Conservation (phyloP, 2,113 vertebrate genomes). For the Platichthys stellatus region DNA sequence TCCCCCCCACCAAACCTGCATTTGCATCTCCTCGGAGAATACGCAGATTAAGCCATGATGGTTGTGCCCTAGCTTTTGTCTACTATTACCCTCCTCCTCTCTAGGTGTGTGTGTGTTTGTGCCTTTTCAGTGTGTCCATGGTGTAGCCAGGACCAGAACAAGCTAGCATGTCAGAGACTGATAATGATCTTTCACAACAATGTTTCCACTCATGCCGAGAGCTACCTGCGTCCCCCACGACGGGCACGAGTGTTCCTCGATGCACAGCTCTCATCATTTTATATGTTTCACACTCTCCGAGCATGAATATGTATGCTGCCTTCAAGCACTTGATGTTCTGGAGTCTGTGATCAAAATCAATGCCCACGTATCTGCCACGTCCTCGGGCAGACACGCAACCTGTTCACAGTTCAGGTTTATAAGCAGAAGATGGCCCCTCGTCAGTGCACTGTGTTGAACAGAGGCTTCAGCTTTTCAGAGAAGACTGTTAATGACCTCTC, state of each 20-base stretch:
- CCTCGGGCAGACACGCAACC: slow-evolving; percentile 34
- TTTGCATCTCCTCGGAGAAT: slow-evolving; percentile 44
- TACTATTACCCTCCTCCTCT: too few relatives aligned
- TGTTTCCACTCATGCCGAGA: slow-evolving; percentile 11
- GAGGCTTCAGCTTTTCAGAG: slow-evolving; percentile 8
- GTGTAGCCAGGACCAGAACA: slow-evolving; percentile 6
- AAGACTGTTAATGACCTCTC: slow-evolving; percentile 17
- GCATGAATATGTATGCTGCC: slow-evolving; percentile 59
- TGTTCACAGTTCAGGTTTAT: slow-evolving; percentile 30
- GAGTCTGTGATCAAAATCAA: slow-evolving; percentile 15
- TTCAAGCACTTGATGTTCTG: slow-evolving; percentile 40
- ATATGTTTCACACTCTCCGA: slow-evolving; percentile 12
- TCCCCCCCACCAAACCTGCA: slow-evolving; percentile 22
- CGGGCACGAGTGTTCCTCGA: neutral
- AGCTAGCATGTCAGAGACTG: slow-evolving; percentile 6
- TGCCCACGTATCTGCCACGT: slow-evolving; percentile 37
- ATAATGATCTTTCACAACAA: slow-evolving; percentile 16
- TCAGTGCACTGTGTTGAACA: slow-evolving; percentile 13
- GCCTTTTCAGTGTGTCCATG: neutral
- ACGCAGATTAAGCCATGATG: neutral
- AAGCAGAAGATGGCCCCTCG: slow-evolving; percentile 18
- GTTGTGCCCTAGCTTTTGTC: too few relatives aligned
- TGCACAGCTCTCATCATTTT: neutral
- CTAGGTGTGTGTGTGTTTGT: too few relatives aligned
- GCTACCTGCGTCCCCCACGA: neutral